A percentile compares a stretch with the other conserved stretches of the same genome.
These are phyloP conservation scores for Caenorhabditis sp. DNA, from an alignment of 2,888 invertebrate species.

Conservation along the genomic window DNA sequence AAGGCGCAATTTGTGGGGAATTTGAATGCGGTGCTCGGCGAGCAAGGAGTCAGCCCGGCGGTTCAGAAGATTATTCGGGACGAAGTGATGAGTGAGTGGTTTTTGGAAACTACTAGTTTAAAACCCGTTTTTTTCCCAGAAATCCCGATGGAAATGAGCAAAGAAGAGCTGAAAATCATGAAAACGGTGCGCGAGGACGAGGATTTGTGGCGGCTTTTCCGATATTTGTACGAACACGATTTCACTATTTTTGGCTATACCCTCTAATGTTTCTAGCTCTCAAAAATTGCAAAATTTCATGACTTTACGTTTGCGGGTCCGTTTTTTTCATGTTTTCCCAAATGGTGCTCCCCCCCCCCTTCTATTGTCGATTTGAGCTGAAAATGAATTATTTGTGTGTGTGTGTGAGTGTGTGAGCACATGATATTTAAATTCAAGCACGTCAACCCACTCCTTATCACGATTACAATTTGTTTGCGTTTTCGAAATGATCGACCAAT, in stretches of 20 bases:
- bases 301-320: conserved; percentile 29
- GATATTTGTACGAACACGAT: conserved; percentile 51
- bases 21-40: conserved; percentile 17
- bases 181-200: conserved; percentile 21
- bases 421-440: too few relatives aligned
- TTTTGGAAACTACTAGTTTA: not conserved
- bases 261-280: conserved; percentile 3
- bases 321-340: not conserved
- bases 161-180: conserved; percentile 18
- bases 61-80: conserved; percentile 10
- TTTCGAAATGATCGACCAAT: too few relatives aligned
- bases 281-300: conserved; percentile 1
- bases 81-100: conserved; percentile 34
- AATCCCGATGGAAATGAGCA: conserved; percentile 15
- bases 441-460: too few relatives aligned
- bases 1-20: conserved; percentile 17
- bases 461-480: too few relatives aligned
- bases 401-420: too few relatives aligned
- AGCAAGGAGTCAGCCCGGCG: conserved; percentile 38
- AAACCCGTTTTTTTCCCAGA: conserved; percentile 22
- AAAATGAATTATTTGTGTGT: not conserved
- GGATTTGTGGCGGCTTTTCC: conserved; percentile 37
- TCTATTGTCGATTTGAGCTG: not conserved
- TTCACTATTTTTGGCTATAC: conserved; percentile 37
- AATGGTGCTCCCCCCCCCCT: conserved; percentile 9